phyloP scores from a whole-genome alignment of 2,888 invertebrate species.

The Octodonta nipae region DNA sequence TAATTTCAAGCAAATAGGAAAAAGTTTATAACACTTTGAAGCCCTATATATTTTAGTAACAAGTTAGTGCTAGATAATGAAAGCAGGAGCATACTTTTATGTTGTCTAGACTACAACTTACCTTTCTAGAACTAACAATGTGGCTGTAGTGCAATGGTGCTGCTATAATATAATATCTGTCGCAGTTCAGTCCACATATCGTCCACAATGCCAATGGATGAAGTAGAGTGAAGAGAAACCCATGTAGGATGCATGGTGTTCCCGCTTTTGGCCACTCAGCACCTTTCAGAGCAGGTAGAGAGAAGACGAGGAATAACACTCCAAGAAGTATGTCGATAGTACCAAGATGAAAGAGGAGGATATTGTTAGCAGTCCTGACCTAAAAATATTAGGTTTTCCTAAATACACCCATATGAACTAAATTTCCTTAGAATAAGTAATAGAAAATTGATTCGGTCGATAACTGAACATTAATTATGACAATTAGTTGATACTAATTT shows the following conservation, averaged over 20 bases:
- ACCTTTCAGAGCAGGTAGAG: conserved; percentile 37
- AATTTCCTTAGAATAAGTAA: too few relatives aligned
- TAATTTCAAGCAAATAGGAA: too few relatives aligned
- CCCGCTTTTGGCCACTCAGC: conserved; percentile 39
- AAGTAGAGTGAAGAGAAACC: conserved; percentile 54
- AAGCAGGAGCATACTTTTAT: too few relatives aligned
- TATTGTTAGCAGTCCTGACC: conserved; percentile 55
- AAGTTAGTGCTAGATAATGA: too few relatives aligned
- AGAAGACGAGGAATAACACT: conserved; percentile 44
- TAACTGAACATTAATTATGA: too few relatives aligned
- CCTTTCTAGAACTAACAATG: conserved; percentile 58
- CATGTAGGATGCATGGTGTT: conserved; percentile 48
- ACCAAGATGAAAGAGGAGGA: conserved; percentile 59
- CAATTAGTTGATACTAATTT: too few relatives aligned
- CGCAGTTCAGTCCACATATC: conserved; percentile 65
- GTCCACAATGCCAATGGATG: conserved; percentile 69
- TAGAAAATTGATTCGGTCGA: too few relatives aligned
- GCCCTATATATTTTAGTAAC: too few relatives aligned
- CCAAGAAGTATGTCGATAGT: conserved; percentile 56
- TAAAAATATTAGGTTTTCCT: too few relatives aligned
- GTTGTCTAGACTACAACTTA: too few relatives aligned
- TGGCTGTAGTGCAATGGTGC: conserved; percentile 68
- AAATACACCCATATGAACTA: too few relatives aligned
- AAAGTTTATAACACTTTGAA: too few relatives aligned
- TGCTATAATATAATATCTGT: conserved; percentile 67